phyloP scores from a whole-genome alignment of 2,888 invertebrate genomes.

The Drosophila maculinotata region DNA sequence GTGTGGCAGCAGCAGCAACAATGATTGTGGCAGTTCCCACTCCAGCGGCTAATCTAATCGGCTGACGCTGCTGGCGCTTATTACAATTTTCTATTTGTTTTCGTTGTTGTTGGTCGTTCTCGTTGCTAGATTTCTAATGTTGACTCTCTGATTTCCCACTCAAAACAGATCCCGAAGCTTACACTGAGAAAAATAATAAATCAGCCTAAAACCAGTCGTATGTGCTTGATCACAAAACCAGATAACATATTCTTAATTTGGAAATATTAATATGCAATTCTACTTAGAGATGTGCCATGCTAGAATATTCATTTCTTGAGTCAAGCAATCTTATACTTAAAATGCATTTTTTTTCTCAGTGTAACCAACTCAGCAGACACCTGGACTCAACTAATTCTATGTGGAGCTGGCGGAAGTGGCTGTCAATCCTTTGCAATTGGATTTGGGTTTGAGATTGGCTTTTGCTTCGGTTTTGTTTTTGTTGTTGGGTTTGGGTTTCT shows the following conservation, averaged over 20 bases:
- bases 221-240: too few relatives aligned
- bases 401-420: conserved; percentile 55
- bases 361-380: conserved; percentile 16
- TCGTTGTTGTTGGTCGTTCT: conserved; percentile 46
- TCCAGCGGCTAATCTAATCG: conserved; percentile 68
- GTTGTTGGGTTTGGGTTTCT: conserved; percentile 10
- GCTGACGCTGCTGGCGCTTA: conserved; percentile 69
- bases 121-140: conserved; percentile 42
- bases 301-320: too few relatives aligned
- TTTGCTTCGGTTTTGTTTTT: too few relatives aligned
- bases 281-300: too few relatives aligned
- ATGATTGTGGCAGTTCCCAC: conserved; percentile 21
- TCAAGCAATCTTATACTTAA: too few relatives aligned
- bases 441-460: conserved; percentile 14
- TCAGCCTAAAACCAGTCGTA: too few relatives aligned
- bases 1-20: conserved; percentile 5
- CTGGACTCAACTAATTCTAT: conserved; percentile 20
- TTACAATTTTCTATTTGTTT: conserved; percentile 69
- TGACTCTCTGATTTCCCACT: conserved; percentile 54
- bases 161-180: neutral
- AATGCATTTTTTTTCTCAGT: too few relatives aligned
- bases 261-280: too few relatives aligned
- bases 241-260: too few relatives aligned
- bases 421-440: conserved; percentile 55
- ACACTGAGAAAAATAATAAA: too few relatives aligned